Evolutionary conservation across 2,113 vertebrate genomes (phyloP), one percentile per base, ranked within the genome.

Genomic region (Clinocottus analis): DNA sequence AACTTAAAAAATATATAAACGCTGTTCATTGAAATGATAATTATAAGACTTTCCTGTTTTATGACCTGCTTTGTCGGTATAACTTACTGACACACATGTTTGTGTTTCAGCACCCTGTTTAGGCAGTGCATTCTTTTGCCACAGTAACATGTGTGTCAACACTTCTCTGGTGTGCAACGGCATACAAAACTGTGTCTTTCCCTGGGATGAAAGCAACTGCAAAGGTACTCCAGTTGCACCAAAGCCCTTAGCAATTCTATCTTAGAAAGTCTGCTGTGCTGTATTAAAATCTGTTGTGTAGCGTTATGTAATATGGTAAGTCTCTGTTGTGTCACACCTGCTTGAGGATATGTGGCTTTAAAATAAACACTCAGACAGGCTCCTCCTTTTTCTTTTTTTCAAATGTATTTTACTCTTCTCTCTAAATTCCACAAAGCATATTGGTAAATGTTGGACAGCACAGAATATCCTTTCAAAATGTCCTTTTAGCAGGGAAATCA

Each of bases 61-160:
- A 6, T 64, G 3, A 45, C 14, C 43, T 4, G 16, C 29, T 60
- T 17, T 47, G 2, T 43, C 27, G 14, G 43, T 51, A 56, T 83
- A 5, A 41, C 51, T 58, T 25, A 27, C 59, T 51, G 27, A 56
- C 14, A 19, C 35, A 37, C 47, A 17, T 77, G 31, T 83, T 56
- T 90, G 35, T 87, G 33, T 91, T 92, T 43, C 86, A 99, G 98
- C 97, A 80, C 98, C 98, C 53, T 99, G 98, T 88, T 85, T 80
- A 39, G 90, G 94, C 71, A 93, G 89, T 82, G 93, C 96, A 16
- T 99, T 97, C 90, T 99, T 99, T 88, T 99, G 98, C 91, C 97
- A 99, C 87, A 99, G 96, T 90, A 98, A 97, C 94, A 99, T 99
- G 98, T 99, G 98, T 92, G 98, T 99, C 96, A 99, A 99, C 92